Percentiles rank a stretch among this genome's conserved stretches.
Evolutionary conservation across 2,888 invertebrate species (phyloP).

Genomic region (Amiota minor): DNA sequence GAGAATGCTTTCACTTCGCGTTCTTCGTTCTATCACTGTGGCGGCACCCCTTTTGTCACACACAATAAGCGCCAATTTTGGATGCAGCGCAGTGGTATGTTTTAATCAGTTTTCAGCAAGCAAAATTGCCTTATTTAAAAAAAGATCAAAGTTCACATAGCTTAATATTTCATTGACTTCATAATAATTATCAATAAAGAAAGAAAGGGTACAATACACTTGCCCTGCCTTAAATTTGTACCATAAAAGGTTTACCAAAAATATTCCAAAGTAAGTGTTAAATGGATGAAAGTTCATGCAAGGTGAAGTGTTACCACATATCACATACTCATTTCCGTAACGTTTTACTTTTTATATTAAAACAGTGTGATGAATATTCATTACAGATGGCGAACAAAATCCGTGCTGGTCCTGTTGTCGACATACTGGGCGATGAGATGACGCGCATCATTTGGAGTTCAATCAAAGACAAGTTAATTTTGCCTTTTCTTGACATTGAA

Average conservation of each 20-base stretch:
- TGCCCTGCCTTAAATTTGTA: neutral
- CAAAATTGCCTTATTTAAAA: neutral
- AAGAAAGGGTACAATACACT: too few relatives aligned
- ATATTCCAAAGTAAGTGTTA: neutral
- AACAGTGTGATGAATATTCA: conserved; percentile 37
- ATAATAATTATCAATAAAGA: neutral
- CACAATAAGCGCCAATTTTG: conserved; percentile 52
- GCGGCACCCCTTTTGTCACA: conserved; percentile 39
- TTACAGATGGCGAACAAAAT: conserved; percentile 76
- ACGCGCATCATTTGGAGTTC: conserved; percentile 98
- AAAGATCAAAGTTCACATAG: conserved; percentile 55
- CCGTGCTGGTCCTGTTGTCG: conserved; percentile 90
- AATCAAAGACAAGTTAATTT: conserved; percentile 96
- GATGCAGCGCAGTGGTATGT: conserved; percentile 54
- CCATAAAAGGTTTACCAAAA: neutral
- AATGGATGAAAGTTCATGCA: neutral
- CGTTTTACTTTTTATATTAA: conserved; percentile 11
- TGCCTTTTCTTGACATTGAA: conserved; percentile 96
- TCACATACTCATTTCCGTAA: neutral
- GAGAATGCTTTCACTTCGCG: conserved; percentile 53
- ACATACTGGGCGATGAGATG: conserved; percentile 96
- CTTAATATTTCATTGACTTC: neutral
- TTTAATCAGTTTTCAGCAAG: neutral
- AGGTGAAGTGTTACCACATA: neutral
- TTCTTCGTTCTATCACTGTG: conserved; percentile 44